A percentile compares a stretch with the other conserved stretches of the same genome.
phyloP scores from a whole-genome alignment of 2,888 invertebrate species.

The Mimas tiliae region DNA sequence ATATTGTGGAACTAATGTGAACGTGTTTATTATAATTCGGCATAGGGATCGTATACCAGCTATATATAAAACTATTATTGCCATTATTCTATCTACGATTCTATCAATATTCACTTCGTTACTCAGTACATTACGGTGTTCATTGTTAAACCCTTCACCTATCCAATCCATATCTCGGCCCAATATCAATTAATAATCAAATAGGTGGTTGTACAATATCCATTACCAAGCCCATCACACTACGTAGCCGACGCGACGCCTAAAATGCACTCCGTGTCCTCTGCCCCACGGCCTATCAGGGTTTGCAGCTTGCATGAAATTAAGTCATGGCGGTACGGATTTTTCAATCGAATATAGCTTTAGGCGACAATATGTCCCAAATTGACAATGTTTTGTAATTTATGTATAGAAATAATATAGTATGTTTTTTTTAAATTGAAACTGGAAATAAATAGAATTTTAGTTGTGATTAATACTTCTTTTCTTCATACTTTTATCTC shows the following conservation, averaged over 20 bases:
- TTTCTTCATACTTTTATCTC: too few relatives aligned
- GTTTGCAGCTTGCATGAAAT: conserved; percentile 64
- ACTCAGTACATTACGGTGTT: neutral
- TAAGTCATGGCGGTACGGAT: conserved; percentile 63
- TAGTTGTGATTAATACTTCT: too few relatives aligned
- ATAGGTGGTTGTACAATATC: conserved; percentile 26
- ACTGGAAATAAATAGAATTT: too few relatives aligned
- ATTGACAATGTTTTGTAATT: conserved; percentile 65
- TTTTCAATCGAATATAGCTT: conserved; percentile 77
- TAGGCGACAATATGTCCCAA: conserved; percentile 60
- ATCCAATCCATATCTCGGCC: conserved; percentile 1
- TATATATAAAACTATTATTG: too few relatives aligned
- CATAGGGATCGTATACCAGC: neutral
- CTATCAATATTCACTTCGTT: neutral
- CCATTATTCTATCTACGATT: neutral
- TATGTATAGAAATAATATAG: neutral
- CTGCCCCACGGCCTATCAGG: conserved; percentile 46
- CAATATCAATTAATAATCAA: conserved; percentile 16
- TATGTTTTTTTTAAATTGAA: too few relatives aligned
- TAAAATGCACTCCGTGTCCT: conserved; percentile 44
- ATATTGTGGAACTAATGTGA: too few relatives aligned
- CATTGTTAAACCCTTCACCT: neutral
- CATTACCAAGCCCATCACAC: conserved; percentile 27
- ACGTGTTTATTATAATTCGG: too few relatives aligned
- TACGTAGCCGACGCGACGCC: conserved; percentile 16